A percentile compares a stretch with the other conserved stretches of the same genome.
phyloP scores from a whole-genome alignment of 2,797 vertebrate genomes.

The Coregonus sp. region DNA sequence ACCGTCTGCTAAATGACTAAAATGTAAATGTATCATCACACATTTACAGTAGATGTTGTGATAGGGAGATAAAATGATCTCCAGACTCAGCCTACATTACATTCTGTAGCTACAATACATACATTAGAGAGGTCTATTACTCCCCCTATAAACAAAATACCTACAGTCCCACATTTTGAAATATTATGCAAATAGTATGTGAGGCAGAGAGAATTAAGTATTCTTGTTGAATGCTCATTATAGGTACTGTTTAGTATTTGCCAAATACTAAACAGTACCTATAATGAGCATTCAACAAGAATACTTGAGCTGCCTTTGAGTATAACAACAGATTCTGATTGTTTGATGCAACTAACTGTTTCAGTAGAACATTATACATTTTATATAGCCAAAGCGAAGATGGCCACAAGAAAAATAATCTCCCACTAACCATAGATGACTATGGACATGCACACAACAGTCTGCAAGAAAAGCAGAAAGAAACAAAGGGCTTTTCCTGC shows the following conservation, averaged over 20 bases:
- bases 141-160: not conserved
- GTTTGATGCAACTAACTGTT: not conserved
- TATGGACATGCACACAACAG: constrained; percentile 1
- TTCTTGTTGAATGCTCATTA: too few relatives aligned
- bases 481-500: constrained; percentile 12
- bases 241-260: too few relatives aligned
- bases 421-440: not conserved
- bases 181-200: not conserved
- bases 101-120: too few relatives aligned
- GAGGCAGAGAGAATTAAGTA: too few relatives aligned
- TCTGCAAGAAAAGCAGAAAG: not conserved
- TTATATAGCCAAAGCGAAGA: not conserved
- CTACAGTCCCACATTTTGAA: not conserved
- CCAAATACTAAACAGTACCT: not conserved
- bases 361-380: not conserved
- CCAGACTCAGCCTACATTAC: too few relatives aligned
- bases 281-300: not conserved
- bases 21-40: too few relatives aligned
- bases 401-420: not conserved
- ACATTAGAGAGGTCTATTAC: not conserved
- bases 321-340: not conserved
- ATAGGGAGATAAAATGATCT: too few relatives aligned
- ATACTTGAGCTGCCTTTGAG: not conserved
- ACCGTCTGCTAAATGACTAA: too few relatives aligned
- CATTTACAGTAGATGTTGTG: too few relatives aligned